Evolutionary conservation across 2,113 vertebrate species (phyloP).

Genomic region (Smithornis capensis): DNA sequence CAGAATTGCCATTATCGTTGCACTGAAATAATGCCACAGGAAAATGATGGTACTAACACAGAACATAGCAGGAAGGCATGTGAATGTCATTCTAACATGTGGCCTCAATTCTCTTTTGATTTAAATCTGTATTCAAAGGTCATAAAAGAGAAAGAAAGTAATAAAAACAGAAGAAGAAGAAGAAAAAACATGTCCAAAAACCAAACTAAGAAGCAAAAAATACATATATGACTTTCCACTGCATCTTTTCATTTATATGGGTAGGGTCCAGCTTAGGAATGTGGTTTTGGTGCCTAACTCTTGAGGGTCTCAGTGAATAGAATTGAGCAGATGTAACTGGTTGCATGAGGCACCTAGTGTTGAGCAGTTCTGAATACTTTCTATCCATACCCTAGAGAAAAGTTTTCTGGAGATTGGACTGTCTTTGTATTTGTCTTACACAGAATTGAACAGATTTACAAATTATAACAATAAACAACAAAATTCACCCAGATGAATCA

Average conservation of each 20-base stretch:
- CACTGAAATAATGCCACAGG: not conserved
- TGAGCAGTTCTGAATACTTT: not conserved
- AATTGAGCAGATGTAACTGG: not conserved
- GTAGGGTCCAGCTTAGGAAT: not conserved
- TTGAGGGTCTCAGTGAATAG: not conserved
- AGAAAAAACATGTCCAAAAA: not conserved
- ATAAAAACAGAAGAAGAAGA: not conserved
- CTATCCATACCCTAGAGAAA: not conserved
- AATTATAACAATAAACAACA: not conserved
- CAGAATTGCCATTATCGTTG: not conserved
- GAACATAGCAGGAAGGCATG: not conserved
- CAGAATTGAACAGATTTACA: not conserved
- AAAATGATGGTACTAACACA: not conserved
- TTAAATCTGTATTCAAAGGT: not conserved
- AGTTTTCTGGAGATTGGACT: not conserved
- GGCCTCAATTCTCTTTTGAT: not conserved
- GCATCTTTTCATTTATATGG: not conserved
- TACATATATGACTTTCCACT: not conserved
- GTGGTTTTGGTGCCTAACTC: not conserved
- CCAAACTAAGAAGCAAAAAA: not conserved
- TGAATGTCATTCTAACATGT: not conserved
- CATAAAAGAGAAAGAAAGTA: not conserved
- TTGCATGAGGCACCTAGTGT: not conserved
- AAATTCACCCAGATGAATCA: not conserved
- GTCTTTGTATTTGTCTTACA: not conserved